These are phyloP conservation scores for Diplodus sargus DNA, from an alignment of 2,797 vertebrate genomes.

Conservation along the genomic window DNA sequence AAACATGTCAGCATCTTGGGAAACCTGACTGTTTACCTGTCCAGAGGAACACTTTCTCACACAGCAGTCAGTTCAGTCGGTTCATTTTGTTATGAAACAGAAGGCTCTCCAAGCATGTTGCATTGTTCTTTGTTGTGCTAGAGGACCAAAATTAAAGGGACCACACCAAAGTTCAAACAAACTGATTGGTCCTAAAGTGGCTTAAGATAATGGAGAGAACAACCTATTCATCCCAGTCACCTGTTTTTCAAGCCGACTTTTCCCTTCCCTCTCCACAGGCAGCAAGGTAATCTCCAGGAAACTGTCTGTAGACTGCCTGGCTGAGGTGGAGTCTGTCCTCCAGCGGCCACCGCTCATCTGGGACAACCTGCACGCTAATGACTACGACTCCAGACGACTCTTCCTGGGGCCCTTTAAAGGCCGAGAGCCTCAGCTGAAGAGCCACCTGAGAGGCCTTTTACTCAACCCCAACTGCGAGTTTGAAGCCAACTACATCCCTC, in stretches of 20 bases:
- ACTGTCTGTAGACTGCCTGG: conserved; percentile 82
- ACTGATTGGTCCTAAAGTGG: no score
- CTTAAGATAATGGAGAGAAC: no score
- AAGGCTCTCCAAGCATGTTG: neutral
- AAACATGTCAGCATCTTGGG: neutral
- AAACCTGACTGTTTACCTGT: neutral
- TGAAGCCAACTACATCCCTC: conserved; percentile 91
- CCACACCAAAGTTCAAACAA: neutral
- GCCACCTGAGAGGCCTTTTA: conserved; percentile 85
- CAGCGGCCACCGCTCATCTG: conserved; percentile 87
- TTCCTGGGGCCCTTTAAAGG: conserved; percentile 92
- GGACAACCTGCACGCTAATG: conserved; percentile 93
- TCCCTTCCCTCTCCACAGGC: conserved; percentile 73
- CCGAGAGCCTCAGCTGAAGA: conserved; percentile 80
- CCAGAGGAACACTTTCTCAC: neutral
- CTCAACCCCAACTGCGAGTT: conserved; percentile 94
- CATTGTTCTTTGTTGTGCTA: neutral
- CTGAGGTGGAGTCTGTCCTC: conserved; percentile 87
- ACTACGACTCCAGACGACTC: conserved; percentile 90
- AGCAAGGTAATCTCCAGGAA: conserved; percentile 90
- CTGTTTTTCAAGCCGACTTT: conserved; percentile 5
- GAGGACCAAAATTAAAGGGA: no score
- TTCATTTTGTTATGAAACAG: neutral
- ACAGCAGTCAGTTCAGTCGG: neutral
- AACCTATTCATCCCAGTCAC: neutral